Conservation (phyloP, 2,888 invertebrate genomes). For the Heteromurus nitidus region DNA sequence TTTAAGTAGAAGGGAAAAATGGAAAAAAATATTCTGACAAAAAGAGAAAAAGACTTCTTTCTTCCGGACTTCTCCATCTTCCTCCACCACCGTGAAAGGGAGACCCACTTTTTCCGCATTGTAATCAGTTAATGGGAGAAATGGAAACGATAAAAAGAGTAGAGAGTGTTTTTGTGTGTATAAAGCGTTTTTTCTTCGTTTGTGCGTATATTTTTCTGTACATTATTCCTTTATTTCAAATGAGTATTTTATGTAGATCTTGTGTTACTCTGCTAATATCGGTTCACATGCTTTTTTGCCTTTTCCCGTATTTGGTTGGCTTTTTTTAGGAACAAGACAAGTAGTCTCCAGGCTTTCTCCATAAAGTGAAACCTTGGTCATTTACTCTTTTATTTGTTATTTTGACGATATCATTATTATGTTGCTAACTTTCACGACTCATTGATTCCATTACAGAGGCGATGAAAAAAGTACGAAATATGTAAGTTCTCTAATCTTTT, state of each 20-base stretch:
- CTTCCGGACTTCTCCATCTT: background rate
- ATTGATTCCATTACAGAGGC: constrained; percentile 41
- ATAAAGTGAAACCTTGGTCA: background rate
- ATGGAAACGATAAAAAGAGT: constrained; percentile 49
- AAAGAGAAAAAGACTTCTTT: background rate
- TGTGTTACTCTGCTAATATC: background rate
- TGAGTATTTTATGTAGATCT: constrained; percentile 6
- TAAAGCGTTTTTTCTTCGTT: background rate
- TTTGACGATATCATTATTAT: background rate
- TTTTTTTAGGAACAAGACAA: no score
- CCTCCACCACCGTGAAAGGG: background rate
- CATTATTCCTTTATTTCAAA: constrained; percentile 22
- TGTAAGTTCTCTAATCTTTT: background rate
- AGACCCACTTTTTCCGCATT: constrained; percentile 44
- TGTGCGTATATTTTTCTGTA: background rate
- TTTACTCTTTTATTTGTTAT: background rate
- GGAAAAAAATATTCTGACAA: background rate
- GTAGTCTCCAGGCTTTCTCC: no score
- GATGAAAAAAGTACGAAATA: constrained; percentile 21
- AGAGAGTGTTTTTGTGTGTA: background rate
- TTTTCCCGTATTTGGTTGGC: background rate
- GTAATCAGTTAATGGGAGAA: constrained; percentile 63
- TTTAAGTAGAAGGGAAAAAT: background rate
- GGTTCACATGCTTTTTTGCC: background rate
- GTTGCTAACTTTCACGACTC: constrained; percentile 38